Percentiles rank a stretch among this genome's conserved stretches.
Evolutionary conservation across 1,140 invertebrate genomes (phyloP).

Genomic region (Drosophila repletoides): DNA sequence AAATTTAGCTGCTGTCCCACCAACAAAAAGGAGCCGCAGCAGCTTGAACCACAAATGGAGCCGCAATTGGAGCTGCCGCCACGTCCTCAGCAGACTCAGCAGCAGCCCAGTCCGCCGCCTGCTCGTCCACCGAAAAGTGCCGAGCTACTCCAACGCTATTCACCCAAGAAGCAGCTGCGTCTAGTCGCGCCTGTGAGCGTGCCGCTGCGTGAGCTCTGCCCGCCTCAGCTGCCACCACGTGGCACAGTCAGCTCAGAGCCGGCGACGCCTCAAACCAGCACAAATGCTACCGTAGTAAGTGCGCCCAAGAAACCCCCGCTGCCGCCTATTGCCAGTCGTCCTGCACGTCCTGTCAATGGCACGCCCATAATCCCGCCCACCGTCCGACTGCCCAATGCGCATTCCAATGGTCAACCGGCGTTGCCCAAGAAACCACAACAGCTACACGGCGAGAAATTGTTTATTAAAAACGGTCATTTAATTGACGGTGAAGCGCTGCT

Average conservation of each 20-base stretch:
- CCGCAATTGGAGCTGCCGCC: constrained; percentile 83
- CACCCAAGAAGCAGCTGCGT: constrained; percentile 81
- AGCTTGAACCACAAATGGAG: constrained; percentile 3
- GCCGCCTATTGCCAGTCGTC: constrained; percentile 87
- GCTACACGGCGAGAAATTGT: constrained; percentile 71
- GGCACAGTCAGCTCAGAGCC: constrained; percentile 57
- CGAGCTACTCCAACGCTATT: constrained; percentile 71
- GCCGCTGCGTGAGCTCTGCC: constrained; percentile 72
- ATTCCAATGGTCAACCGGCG: constrained; percentile 62
- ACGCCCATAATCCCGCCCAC: constrained; percentile 69
- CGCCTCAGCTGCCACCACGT: constrained; percentile 83
- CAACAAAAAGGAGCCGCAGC: constrained; percentile 79
- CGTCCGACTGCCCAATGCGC: constrained; percentile 59
- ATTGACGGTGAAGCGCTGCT: constrained; percentile 85
- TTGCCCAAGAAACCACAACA: constrained; percentile 77
- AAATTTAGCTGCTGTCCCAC: constrained; percentile 87
- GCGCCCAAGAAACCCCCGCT: constrained; percentile 88
- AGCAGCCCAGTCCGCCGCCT: constrained; percentile 76
- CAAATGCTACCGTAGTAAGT: constrained; percentile 56
- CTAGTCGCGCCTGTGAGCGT: constrained; percentile 25
- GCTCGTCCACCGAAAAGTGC: constrained; percentile 86
- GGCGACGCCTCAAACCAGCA: neutral
- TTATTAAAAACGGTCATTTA: constrained; percentile 84
- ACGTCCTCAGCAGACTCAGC: constrained; percentile 83
- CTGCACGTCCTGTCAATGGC: constrained; percentile 74